Evolutionary conservation across 1,140 invertebrate species (phyloP), one percentile per base, ranked within the genome.

Genomic region (Euura lappo): DNA sequence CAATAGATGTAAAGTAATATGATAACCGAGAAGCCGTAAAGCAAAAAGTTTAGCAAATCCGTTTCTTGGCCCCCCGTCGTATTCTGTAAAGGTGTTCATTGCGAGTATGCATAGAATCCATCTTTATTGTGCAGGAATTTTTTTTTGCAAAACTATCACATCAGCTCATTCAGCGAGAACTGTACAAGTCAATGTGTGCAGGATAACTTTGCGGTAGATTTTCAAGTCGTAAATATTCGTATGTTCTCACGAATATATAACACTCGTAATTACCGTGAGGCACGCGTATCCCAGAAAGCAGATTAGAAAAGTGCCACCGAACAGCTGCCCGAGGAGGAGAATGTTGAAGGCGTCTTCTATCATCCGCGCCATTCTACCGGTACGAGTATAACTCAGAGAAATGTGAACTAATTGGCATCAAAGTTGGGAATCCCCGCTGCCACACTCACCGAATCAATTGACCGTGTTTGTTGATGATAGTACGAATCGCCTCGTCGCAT

Each of bases 241-340:
- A 28, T 28, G 28, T 28, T 28, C 1, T 28, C 28, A 28, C 28
- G 28, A 28, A 28, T 28, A n/a, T n/a, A n/a, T n/a, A n/a, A n/a
- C n/a, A n/a, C n/a, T n/a, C n/a, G n/a, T n/a, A 28, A 28, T 69
- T 74, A 84, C 83, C 75, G 72, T 76, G 67, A 86, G 76, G 76
- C 44, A 85, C 77, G 79, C 81, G 70, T 81, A 86, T 68, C 85
- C 85, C 5, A 85, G 72, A 8, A 85, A 80, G 69, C 83, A 85
- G 0, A 85, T 46, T 3, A 84, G 77, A 42, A 76, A 75, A 13
- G 82, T 83, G 0, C 80, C 79, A 70, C 79, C 79, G 8, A 85
- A 70, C 43, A 85, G 75, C 71, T 84, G 81, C 4, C 73, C 77
- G 28, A 86, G 51, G 13, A 85, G 71, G 6, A 75, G 83, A 28